Base-by-base conservation (phyloP, 2,113 vertebrate species). In the Alethe castanea region DNA sequence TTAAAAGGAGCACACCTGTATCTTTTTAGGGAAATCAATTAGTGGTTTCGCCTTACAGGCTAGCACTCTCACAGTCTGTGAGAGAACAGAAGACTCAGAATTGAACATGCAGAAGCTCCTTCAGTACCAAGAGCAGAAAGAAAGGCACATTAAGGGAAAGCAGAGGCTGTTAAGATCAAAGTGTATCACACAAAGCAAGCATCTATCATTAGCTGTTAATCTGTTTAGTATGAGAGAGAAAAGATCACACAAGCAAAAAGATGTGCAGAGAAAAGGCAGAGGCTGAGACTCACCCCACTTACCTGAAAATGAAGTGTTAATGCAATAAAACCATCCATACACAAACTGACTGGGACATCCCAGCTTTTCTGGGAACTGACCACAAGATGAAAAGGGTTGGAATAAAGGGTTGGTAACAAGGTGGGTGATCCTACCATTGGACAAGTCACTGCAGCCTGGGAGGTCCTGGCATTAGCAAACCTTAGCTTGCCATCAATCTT, bases 61-160 rank as follows among this genome's bases (percentile, higher is more conserved):
- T 4, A 66, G 25, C 0, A 0, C 9, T 16, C 52, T 28, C 1
- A 0, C 19, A 66, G n/a, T 8, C 59, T 0, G 0, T 28, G 15
- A 62, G 15, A 77, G 33, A 93, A 86, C 12, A 59, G 57, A 81
- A 77, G 33, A 76, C 25, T 91, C 66, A 71, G 22, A 89, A 82
- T 2, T 54, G 66, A 94, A 83, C 16, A 67, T 24, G 26, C 11
- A 76, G 35, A 86, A 88, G 14, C 14, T 24, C 62, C n/a, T 78
- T 79, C 17, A 62, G 29, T 20, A 88, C 42, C 48, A 67, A 69
- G 25, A 81, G 12, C 26, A 70, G 26, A 79, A 65, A 54, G 26
- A 65, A 65, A 90, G 13, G 19, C 23, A 78, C 15, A 40, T 47
- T 31, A 62, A 74, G 42, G 35, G 18, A 57, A 84, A 69, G 12